A percentile compares a stretch with the other conserved stretches of the same genome.
These are phyloP conservation scores for Myotis pilosus DNA, from an alignment of 2,797 vertebrate species.

Conservation along the genomic window DNA sequence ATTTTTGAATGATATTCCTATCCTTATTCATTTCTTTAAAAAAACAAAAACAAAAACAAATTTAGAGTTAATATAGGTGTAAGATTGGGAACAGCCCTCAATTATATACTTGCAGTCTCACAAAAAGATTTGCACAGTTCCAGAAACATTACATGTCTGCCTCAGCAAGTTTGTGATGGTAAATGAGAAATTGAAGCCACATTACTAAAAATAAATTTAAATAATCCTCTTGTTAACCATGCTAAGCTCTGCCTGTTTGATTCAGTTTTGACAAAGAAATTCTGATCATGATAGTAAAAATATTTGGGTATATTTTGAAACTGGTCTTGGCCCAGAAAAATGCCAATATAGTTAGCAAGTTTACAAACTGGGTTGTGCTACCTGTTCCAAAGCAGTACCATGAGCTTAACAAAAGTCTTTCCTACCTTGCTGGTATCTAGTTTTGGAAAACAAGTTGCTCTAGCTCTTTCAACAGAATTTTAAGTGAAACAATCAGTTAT, in stretches of 20 bases:
- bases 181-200: constrained; percentile 32
- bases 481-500: constrained; percentile 13
- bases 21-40: background rate
- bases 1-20: background rate
- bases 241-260: constrained; percentile 32
- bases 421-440: background rate
- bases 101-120: background rate
- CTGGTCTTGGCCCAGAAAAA: background rate
- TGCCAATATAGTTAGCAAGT: constrained; percentile 55
- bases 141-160: constrained; percentile 4
- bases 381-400: background rate
- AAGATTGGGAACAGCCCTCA: background rate
- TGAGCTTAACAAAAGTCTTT: background rate
- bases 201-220: constrained; percentile 63
- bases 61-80: background rate
- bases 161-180: background rate
- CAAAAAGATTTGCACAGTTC: constrained; percentile 24
- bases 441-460: background rate
- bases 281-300: constrained; percentile 45
- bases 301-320: constrained; percentile 33
- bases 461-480: constrained; percentile 33
- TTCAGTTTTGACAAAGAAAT: constrained; percentile 42
- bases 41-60: background rate
- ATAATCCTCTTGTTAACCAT: constrained; percentile 46
- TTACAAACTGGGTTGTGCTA: background rate